A percentile compares a stretch with the other conserved stretches of the same genome.
These are phyloP conservation scores for Drosophila fungiperda DNA, from an alignment of 2,888 invertebrate genomes.

Conservation along the genomic window DNA sequence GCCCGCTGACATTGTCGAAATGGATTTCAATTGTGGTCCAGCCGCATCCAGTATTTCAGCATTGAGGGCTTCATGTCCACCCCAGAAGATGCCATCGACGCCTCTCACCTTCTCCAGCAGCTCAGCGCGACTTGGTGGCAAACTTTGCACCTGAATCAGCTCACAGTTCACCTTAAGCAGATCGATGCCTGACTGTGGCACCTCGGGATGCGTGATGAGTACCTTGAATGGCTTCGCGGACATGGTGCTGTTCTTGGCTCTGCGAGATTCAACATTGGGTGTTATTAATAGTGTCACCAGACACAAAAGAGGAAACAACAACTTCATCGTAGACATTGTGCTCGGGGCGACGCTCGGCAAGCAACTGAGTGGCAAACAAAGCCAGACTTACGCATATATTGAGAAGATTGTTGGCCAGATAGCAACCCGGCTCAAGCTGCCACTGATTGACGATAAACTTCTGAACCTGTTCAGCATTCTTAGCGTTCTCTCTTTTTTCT, in stretches of 20 bases:
- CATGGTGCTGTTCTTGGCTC: slow-evolving; percentile 63
- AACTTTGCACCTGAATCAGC: slow-evolving; percentile 73
- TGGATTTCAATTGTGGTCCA: slow-evolving; percentile 89
- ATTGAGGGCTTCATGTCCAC: slow-evolving; percentile 74
- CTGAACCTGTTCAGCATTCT: slow-evolving; percentile 68
- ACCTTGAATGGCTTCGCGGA: slow-evolving; percentile 86
- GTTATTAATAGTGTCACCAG: slow-evolving; percentile 30
- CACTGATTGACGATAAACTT: slow-evolving; percentile 55
- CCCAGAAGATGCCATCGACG: slow-evolving; percentile 84
- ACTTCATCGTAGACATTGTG: slow-evolving; percentile 28
- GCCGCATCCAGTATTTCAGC: slow-evolving; percentile 82
- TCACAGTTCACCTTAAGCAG: slow-evolving; percentile 87
- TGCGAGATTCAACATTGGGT: slow-evolving; percentile 51
- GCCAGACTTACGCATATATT: slow-evolving; percentile 45
- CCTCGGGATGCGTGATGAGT: slow-evolving; percentile 89
- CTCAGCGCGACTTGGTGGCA: slow-evolving; percentile 79
- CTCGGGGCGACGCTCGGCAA: slow-evolving; percentile 28
- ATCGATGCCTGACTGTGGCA: slow-evolving; percentile 88
- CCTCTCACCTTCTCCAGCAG: slow-evolving; percentile 82
- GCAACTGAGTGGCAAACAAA: slow-evolving; percentile 56
- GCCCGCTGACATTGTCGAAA: slow-evolving; percentile 95
- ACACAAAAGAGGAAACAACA: slow-evolving; percentile 19
- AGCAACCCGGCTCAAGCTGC: slow-evolving; percentile 16
- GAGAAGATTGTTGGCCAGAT: slow-evolving; percentile 16
- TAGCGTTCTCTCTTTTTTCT: not conserved